phyloP scores from a whole-genome alignment of 2,113 vertebrate species.

The Trematomus loennbergii region DNA sequence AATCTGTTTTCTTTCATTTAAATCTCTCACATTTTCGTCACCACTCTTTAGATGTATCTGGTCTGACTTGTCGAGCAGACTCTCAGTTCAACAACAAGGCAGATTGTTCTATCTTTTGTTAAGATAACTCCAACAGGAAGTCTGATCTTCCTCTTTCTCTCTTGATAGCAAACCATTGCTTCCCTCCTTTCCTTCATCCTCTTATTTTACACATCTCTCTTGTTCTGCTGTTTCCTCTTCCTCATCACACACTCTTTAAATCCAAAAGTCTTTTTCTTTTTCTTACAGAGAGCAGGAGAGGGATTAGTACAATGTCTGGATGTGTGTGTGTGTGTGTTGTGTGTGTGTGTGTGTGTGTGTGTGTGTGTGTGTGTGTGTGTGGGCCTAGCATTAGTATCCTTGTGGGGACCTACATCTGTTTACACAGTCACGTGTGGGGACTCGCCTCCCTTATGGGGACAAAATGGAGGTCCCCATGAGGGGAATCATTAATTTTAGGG shows the following conservation, averaged over 20 bases:
- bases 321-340: neutral
- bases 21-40: neutral
- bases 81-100: neutral
- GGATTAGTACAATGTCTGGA: constrained; percentile 20
- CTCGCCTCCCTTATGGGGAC: too few species aligned
- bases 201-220: neutral
- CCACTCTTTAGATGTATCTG: too few species aligned
- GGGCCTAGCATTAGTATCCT: too few species aligned
- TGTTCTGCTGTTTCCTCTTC: neutral
- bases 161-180: neutral
- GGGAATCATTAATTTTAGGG: too few species aligned
- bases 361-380: too few species aligned
- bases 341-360: too few species aligned
- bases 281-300: neutral
- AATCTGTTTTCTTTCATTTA: neutral
- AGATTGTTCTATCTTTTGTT: neutral
- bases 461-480: too few species aligned
- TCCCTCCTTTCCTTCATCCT: neutral
- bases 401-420: too few species aligned
- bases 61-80: neutral
- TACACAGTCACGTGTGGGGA: too few species aligned
- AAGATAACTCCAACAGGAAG: neutral
- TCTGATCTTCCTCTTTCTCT: neutral
- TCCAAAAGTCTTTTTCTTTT: constrained; percentile 23
- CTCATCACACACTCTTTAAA: constrained; percentile 37